A percentile compares a stretch with the other conserved stretches of the same genome.
These are phyloP conservation scores for Heliothis subflexa DNA, from an alignment of 1,140 invertebrate species.

Conservation along the genomic window DNA sequence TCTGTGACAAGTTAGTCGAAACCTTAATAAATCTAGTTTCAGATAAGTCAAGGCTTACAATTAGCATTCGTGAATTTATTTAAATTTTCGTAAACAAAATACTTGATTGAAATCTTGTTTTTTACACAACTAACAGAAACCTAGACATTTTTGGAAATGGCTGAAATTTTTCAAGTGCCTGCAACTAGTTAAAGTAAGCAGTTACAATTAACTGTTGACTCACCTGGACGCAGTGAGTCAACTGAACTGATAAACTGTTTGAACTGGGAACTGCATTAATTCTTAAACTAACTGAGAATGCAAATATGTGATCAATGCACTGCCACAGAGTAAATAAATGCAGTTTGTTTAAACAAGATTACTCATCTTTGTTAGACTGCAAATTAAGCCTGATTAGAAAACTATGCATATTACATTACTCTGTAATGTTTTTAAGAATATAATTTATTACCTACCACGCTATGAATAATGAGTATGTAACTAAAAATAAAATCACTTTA, in stretches of 20 bases:
- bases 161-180: not conserved
- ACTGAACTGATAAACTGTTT: constrained; percentile 20
- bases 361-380: not conserved
- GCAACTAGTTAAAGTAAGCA: not conserved
- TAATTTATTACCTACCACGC: too few relatives aligned
- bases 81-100: not conserved
- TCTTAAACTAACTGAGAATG: constrained; percentile 8
- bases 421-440: too few relatives aligned
- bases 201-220: constrained; percentile 20
- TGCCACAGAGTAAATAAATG: constrained; percentile 1
- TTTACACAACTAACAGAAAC: not conserved
- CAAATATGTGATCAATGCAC: constrained; percentile 18
- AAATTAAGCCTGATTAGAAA: too few relatives aligned
- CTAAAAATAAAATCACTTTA: too few relatives aligned
- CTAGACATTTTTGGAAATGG: not conserved
- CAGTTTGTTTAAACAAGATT: not conserved
- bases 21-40: too few relatives aligned
- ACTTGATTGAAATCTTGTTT: not conserved
- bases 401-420: too few relatives aligned
- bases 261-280: constrained; percentile 11
- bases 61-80: not conserved
- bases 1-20: too few relatives aligned
- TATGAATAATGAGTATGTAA: too few relatives aligned
- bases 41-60: too few relatives aligned
- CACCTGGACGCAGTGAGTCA: constrained; percentile 21